Base-by-base conservation (phyloP, 2,888 invertebrate species). In the Mythimna loreyi region DNA sequence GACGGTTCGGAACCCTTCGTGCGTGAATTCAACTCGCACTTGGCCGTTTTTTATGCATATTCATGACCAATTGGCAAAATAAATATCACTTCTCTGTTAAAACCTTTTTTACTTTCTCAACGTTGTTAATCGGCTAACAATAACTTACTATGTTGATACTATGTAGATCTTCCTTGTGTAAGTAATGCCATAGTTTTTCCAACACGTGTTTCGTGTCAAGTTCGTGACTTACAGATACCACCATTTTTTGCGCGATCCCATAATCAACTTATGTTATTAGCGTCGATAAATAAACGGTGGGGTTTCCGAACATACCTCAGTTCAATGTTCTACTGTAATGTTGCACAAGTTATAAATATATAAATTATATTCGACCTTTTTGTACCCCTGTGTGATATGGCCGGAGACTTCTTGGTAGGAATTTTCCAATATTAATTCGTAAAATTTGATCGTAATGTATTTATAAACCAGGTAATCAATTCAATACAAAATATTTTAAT, bases 241-340 rank as follows among this genome's bases (percentile, higher is more conserved):
- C 43, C 6, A 40, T 0, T 45, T 45, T 45, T 45, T 45, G 43
- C n/a, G 19, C 19, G n/a, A n/a, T 45, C n/a, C 8, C n/a, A 45
- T 45, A 45, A 45, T 45, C 43, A n/a, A 45, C 43, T 45, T 45
- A 45, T 8, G 43, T 45, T 45, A 45, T 45, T 45, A 45, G n/a
- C 43, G 19, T n/a, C 7, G 5, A 40, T n/a, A 45, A 19, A 45
- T 45, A n/a, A 45, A 45, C 19, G 43, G 43, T 3, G 43, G 43
- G 43, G 43, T 45, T 45, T 45, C 43, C 43, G n/a, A 45, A n/a
- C 8, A 45, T 45, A 45, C 43, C 43, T n/a, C 0, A 7, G 43
- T 45, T 45, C 43, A 45, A 45, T 45, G 43, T n/a, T n/a, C n/a
- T n/a, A n/a, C n/a, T n/a, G n/a, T n/a, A n/a, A n/a, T n/a, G n/a